These are phyloP conservation scores for Austrofundulus limnaeus DNA, from an alignment of 2,113 vertebrate genomes.

Conservation along the genomic window DNA sequence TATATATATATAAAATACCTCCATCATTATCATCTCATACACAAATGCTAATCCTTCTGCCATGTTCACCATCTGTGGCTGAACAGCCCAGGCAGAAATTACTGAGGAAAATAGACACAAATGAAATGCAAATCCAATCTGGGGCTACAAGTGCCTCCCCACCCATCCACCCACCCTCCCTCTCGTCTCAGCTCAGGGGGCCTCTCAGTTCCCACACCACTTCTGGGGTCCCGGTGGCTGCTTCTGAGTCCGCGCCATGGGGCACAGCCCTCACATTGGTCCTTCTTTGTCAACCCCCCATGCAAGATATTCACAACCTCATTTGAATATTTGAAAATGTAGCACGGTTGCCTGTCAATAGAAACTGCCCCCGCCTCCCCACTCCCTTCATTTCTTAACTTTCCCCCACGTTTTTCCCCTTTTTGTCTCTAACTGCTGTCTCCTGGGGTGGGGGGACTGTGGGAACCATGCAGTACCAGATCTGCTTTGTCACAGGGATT, in stretches of 20 bases:
- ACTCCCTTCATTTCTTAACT: too few relatives aligned
- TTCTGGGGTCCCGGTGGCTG: slow-evolving; percentile 61
- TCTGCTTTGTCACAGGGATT: slow-evolving; percentile 65
- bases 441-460: slow-evolving; percentile 42
- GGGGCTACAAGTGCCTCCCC: slow-evolving; percentile 68
- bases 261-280: slow-evolving; percentile 65
- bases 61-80: slow-evolving; percentile 76
- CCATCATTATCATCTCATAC: slow-evolving; percentile 66
- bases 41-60: slow-evolving; percentile 69
- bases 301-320: slow-evolving; percentile 62
- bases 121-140: slow-evolving; percentile 74
- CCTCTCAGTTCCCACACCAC: slow-evolving; percentile 78
- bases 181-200: slow-evolving; percentile 54
- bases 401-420: background rate
- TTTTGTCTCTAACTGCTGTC: slow-evolving; percentile 41
- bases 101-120: slow-evolving; percentile 73
- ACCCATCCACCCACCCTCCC: too few relatives aligned
- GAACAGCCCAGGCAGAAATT: slow-evolving; percentile 68
- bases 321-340: slow-evolving; percentile 84
- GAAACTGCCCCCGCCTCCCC: slow-evolving; percentile 46
- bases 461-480: slow-evolving; percentile 62
- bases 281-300: slow-evolving; percentile 67
- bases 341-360: slow-evolving; percentile 59
- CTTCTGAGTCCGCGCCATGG: slow-evolving; percentile 46
- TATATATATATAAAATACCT: too few relatives aligned